Evolutionary conservation across 2,113 vertebrate genomes (phyloP).

Genomic region (Semnopithecus entellus): DNA sequence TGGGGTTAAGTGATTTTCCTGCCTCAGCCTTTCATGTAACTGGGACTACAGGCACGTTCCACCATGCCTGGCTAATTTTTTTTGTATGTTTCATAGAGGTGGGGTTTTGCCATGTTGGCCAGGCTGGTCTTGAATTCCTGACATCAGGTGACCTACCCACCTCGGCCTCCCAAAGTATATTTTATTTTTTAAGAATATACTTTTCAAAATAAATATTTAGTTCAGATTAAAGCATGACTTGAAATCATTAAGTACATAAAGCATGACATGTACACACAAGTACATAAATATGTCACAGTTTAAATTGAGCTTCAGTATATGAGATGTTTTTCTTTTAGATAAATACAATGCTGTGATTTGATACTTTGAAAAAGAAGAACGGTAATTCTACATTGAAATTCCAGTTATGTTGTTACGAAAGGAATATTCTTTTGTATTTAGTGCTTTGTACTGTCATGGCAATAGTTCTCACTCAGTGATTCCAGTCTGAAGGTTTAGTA

Average conservation of each 20-base stretch:
- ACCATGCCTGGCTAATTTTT: no score
- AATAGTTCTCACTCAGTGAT: neutral
- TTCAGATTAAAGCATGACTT: neutral
- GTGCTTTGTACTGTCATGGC: fast-evolving
- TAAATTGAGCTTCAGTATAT: neutral
- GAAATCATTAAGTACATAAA: neutral
- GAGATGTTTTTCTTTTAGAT: neutral
- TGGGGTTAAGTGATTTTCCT: no score
- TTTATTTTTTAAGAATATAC: neutral
- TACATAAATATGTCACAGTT: neutral
- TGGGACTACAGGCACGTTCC: no score
- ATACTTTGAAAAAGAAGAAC: neutral
- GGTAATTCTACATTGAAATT: neutral
- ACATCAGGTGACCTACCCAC: no score
- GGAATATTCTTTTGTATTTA: neutral
- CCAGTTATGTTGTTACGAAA: neutral
- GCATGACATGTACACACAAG: neutral
- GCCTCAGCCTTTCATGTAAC: no score
- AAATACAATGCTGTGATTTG: neutral
- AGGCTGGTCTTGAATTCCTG: no score
- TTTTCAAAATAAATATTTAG: neutral
- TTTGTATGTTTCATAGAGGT: no score
- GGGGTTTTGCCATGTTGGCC: no score
- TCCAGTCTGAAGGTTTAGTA: neutral
- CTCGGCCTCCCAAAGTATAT: no score